These are phyloP conservation scores for Drosophila suboccidentalis DNA, from an alignment of 2,888 invertebrate species.

Conservation along the genomic window DNA sequence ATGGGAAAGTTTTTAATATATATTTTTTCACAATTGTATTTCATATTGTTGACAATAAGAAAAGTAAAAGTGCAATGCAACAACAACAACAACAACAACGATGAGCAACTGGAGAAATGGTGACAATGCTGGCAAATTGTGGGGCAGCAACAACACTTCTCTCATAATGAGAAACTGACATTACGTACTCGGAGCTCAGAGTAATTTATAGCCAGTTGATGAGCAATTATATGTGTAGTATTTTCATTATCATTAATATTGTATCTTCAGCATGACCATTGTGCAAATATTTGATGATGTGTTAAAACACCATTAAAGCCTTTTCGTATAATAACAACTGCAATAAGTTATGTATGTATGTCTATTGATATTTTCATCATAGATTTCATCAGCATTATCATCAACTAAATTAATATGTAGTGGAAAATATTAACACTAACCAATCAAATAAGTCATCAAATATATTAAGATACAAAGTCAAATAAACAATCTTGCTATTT, in stretches of 20 bases:
- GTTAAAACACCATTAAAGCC: background rate
- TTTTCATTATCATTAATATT: background rate
- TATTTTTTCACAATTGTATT: slow-evolving; percentile 51
- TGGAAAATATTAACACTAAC: no score
- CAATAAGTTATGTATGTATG: background rate
- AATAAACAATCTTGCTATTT: background rate
- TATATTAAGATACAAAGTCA: background rate
- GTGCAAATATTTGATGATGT: background rate
- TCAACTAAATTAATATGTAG: background rate
- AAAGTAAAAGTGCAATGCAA: slow-evolving; percentile 62
- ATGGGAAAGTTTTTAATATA: slow-evolving; percentile 60
- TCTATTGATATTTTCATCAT: slow-evolving; percentile 3
- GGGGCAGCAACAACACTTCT: slow-evolving; percentile 19
- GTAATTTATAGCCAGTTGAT: background rate
- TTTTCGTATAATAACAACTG: background rate
- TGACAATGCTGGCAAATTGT: slow-evolving; percentile 31
- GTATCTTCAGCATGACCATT: background rate
- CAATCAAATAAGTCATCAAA: background rate
- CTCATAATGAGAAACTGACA: slow-evolving; percentile 20
- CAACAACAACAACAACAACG: slow-evolving; percentile 18
- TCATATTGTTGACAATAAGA: slow-evolving; percentile 61
- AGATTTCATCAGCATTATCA: background rate
- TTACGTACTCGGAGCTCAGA: slow-evolving; percentile 16
- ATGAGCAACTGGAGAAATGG: slow-evolving; percentile 26
- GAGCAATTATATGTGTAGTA: slow-evolving; percentile 10